Evolutionary conservation across 2,888 invertebrate genomes (phyloP), one percentile per base, ranked within the genome.

Genomic region (Nemotelus nigrinus): DNA sequence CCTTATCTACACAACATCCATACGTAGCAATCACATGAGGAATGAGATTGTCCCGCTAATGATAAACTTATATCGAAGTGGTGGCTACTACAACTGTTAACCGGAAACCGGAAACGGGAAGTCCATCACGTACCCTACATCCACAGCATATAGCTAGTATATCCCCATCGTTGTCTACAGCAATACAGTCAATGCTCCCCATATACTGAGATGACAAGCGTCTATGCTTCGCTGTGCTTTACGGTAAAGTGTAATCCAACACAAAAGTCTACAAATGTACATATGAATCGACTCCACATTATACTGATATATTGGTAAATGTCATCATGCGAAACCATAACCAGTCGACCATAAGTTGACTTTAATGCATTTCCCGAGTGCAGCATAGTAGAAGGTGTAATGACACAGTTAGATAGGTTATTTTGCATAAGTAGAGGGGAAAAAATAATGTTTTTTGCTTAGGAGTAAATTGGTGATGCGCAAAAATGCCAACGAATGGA

Each of bases 101-200:
- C 77, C 86, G 87, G 86, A 86, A 86, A 86, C 86, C 85, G 86
- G 86, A 86, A 86, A 86, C 86, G 85, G 86, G 86, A 86, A 86
- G 87, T 86, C 86, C 87, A 86, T 86, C 87, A 68, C 68, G 57
- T 63, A 58, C 53, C 47, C 53, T 72, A 67, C 43, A 77, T 74
- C 25, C 63, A 75, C 3, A n/a, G 4, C 7, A 45, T 10, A 43
- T 44, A 47, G 4, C 41, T 43, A 10, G 43, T 44, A 64, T 65
- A 45, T 4, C 43, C 5, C 8, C 41, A 39, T 63, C 8, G 4
- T 3, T 8, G 8, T 60, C 6, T 5, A 60, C 6, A 63, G 41
- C 8, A 45, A 44, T 65, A 65, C 8, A 44, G 44, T 10, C 10
- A 57, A 3, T 57, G 25, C 3, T 25, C 10, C 10, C 10, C 57